phyloP scores from a whole-genome alignment of 2,888 invertebrate genomes.

The Lithophane semibrunnea region DNA sequence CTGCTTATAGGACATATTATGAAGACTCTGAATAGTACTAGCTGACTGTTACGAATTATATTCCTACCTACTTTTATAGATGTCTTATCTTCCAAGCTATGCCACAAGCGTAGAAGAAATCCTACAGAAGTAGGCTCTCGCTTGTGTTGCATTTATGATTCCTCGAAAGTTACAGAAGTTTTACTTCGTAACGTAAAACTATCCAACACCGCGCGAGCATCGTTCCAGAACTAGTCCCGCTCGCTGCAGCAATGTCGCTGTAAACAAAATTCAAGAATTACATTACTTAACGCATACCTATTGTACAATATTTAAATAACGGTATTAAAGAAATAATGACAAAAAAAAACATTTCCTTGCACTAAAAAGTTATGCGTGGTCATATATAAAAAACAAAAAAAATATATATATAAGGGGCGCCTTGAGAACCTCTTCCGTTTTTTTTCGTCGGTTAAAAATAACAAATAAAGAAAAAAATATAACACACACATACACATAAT shows the following conservation, averaged over 20 bases:
- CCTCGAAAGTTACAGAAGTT: constrained; percentile 5
- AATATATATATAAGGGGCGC: no score
- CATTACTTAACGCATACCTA: neutral
- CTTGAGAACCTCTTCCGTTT: no score
- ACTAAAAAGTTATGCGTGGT: no score
- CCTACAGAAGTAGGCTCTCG: neutral
- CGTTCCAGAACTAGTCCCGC: neutral
- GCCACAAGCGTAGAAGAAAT: neutral
- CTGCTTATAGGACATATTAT: neutral
- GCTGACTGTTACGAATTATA: neutral
- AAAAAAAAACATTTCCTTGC: neutral
- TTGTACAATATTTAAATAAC: no score
- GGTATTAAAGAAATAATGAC: neutral
- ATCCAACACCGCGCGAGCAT: neutral
- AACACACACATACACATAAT: neutral
- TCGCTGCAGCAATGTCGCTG: neutral
- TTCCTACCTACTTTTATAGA: neutral
- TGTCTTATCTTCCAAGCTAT: neutral
- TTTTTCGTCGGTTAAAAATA: no score
- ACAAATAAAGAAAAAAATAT: neutral
- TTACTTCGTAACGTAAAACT: neutral
- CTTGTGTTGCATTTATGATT: constrained; percentile 11
- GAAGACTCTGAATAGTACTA: neutral
- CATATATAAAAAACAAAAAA: no score
- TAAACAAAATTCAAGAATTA: neutral